Evolutionary conservation across 2,888 invertebrate species (phyloP), one percentile per base, ranked within the genome.

Genomic region (Drosophila antonietae): DNA sequence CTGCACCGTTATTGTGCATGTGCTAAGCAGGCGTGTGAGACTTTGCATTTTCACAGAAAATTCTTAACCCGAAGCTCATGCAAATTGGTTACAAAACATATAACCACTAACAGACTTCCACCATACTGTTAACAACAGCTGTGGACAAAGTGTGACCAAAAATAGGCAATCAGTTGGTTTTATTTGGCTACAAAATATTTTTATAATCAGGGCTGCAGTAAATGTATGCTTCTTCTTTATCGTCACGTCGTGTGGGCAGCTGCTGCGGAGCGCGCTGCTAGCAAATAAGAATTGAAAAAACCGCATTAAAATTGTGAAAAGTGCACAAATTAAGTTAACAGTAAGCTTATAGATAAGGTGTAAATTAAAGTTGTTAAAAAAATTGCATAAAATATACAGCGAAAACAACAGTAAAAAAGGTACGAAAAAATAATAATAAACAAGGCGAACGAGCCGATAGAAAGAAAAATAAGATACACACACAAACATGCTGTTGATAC

Each of bases 401-500:
- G 47, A 65, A 65, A 68, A 53, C 59, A 44, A 35, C 69, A 59
- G 23, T 62, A 74, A 76, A 62, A 68, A 71, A 86, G 86, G 86
- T 86, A 82, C 81, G 81, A 76, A 69, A 86, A 61, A 75, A 80
- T 65, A 80, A 78, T 75, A 80, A 85, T 83, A 87, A 86, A 86
- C 88, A 86, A 86, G 89, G 70, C 89, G 78, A 86, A 84, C 80
- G 78, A 82, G 79, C 73, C 76, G 82, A 81, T 81, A 79, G 80
- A 79, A 77, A 74, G 73, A 87, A 90, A 86, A 89, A 88, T 85
- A 87, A 90, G 80, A 88, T 83, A 88, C 87, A 89, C 83, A 84
- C 75, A 89, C 85, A 83, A 73, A 72, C 81, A 74, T 76, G 80
- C 77, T 87, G 84, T 78, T 81, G 75, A 81, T 78, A 80, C 70